phyloP scores from a whole-genome alignment of 2,113 vertebrate species.

The Lates calcarifer region DNA sequence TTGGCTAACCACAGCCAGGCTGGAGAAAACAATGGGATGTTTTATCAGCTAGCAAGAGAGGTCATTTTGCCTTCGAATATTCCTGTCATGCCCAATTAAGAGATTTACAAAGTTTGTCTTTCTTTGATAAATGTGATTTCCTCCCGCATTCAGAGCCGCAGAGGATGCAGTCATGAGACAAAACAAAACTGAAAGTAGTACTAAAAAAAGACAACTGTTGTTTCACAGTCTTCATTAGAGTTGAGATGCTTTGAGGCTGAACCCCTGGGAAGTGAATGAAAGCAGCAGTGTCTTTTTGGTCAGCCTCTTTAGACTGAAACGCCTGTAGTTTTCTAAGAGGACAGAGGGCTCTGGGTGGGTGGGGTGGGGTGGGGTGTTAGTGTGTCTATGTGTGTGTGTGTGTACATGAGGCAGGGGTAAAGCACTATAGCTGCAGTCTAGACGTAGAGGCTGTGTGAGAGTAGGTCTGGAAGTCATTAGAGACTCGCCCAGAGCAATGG shows the following conservation, averaged over 20 bases:
- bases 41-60: conserved; percentile 58
- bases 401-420: conserved; percentile 24
- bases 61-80: conserved; percentile 46
- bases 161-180: conserved; percentile 52
- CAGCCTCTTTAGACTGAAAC: conserved; percentile 52
- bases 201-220: conserved; percentile 31
- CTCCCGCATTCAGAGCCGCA: conserved; percentile 37
- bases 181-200: conserved; percentile 24
- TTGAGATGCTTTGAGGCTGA: conserved; percentile 52
- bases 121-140: conserved; percentile 42
- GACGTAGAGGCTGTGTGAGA: conserved; percentile 54
- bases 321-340: conserved; percentile 61
- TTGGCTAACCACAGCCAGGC: conserved; percentile 40
- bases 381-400: neutral
- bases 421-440: conserved; percentile 59
- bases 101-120: conserved; percentile 70
- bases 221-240: conserved; percentile 66
- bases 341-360: conserved; percentile 40
- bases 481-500: conserved; percentile 76
- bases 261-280: conserved; percentile 61
- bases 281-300: conserved; percentile 62
- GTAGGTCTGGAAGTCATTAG: conserved; percentile 84
- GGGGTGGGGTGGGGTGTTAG: conserved; percentile 4
- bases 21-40: conserved; percentile 63
- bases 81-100: conserved; percentile 67